These are phyloP conservation scores for Pandion haliaetus DNA, from an alignment of 2,113 vertebrate genomes.

Conservation along the genomic window DNA sequence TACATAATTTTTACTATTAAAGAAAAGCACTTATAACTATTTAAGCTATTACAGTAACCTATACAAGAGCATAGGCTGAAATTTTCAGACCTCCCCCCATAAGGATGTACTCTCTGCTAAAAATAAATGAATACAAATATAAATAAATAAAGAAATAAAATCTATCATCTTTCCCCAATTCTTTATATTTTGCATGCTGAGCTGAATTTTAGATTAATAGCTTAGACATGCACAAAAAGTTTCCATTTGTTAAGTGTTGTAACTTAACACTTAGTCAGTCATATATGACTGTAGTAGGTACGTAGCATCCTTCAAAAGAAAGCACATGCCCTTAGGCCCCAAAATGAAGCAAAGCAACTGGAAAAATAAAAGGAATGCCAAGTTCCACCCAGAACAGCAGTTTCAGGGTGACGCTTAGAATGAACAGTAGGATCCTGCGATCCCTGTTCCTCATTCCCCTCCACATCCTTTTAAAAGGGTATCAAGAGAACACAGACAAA, in stretches of 20 bases:
- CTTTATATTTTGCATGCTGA: not conserved
- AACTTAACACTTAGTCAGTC: not conserved
- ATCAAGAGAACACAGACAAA: not conserved
- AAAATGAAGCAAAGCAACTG: not conserved
- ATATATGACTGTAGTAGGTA: not conserved
- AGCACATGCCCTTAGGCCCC: not conserved
- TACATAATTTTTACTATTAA: not conserved
- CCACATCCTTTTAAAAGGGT: not conserved
- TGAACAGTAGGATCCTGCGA: not conserved
- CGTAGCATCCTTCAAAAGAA: not conserved
- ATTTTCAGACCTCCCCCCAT: not conserved
- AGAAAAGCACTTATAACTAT: not conserved
- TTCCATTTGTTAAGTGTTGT: not conserved
- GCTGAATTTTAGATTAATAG: not conserved
- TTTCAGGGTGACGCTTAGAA: not conserved
- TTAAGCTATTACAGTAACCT: not conserved
- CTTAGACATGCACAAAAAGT: not conserved
- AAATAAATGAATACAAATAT: not conserved
- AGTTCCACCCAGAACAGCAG: not conserved
- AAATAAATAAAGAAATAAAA: not conserved
- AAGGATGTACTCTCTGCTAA: not conserved
- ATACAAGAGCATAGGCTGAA: not conserved
- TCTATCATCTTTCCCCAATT: not conserved
- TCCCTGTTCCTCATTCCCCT: not conserved
- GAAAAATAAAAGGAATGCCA: not conserved